Evolutionary conservation across 1,140 invertebrate species (phyloP).

Genomic region (Drosophila yakuba): DNA sequence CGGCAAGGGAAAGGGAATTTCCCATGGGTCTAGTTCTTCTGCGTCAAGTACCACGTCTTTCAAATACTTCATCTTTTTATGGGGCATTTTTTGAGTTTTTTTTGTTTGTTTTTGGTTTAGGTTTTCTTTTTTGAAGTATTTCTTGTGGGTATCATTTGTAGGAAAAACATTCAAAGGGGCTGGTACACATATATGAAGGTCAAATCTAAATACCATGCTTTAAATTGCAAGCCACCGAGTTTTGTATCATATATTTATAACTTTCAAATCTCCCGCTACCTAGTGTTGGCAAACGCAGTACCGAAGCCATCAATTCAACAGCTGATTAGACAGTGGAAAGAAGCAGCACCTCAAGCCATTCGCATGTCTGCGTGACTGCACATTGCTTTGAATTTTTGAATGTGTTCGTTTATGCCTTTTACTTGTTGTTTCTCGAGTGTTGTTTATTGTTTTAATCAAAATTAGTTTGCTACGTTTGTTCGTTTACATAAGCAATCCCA

Average conservation of each 20-base stretch:
- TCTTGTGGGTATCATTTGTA: background rate
- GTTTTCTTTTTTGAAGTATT: background rate
- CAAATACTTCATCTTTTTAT: background rate
- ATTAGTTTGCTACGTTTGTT: constrained; percentile 12
- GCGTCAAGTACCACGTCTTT: too few relatives aligned
- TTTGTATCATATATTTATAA: background rate
- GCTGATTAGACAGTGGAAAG: background rate
- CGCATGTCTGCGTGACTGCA: constrained; percentile 25
- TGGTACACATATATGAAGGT: background rate
- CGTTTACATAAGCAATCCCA: constrained; percentile 1
- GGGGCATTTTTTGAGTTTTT: background rate
- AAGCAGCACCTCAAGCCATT: constrained; percentile 35
- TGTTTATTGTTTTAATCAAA: background rate
- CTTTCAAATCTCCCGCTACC: background rate
- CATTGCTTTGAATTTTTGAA: constrained; percentile 54
- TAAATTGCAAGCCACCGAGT: background rate
- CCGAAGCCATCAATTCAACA: background rate
- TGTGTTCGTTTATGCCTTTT: constrained; percentile 26
- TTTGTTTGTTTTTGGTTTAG: background rate
- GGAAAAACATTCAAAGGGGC: background rate
- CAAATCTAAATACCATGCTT: background rate
- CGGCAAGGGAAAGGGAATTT: constrained; percentile 43
- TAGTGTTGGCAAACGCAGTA: constrained; percentile 2
- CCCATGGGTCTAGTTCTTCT: background rate
- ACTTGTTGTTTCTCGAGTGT: constrained; percentile 25